A percentile compares a stretch with the other conserved stretches of the same genome.
Evolutionary conservation across 2,888 invertebrate species (phyloP).

Genomic region (Cataglyphis cursor): DNA sequence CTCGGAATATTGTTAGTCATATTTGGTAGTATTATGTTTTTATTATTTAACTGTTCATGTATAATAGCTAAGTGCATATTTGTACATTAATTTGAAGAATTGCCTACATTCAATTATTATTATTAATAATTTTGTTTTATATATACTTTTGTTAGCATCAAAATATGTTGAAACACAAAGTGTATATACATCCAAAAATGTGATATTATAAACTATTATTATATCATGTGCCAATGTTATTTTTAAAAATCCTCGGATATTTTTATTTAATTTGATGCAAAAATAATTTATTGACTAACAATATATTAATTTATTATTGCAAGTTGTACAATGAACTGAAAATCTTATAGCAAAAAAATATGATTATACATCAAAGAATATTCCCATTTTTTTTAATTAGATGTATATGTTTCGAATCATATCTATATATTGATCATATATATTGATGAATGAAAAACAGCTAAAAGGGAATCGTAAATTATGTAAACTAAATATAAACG

Average conservation of each 20-base stretch:
- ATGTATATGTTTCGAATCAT: not conserved
- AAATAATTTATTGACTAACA: not conserved
- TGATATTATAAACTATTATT: slow-evolving; percentile 22
- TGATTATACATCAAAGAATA: slow-evolving; percentile 8
- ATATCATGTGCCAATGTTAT: slow-evolving; percentile 26
- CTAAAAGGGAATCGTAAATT: not conserved
- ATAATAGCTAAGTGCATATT: not conserved
- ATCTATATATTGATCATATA: too few species aligned
- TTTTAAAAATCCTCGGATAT: slow-evolving; percentile 10
- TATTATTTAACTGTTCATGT: not conserved
- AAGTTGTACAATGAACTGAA: not conserved
- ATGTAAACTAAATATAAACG: not conserved
- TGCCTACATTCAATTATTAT: not conserved
- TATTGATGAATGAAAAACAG: slow-evolving; percentile 3
- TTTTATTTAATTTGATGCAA: slow-evolving; percentile 23
- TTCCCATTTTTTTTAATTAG: not conserved
- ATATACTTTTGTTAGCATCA: not conserved
- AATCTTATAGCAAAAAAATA: not conserved
- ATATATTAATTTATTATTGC: not conserved
- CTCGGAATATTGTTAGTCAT: not conserved
- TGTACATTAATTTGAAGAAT: slow-evolving; percentile 4
- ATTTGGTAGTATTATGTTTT: not conserved
- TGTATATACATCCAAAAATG: slow-evolving; percentile 23
- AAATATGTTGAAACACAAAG: not conserved
- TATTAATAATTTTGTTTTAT: not conserved